Conservation (phyloP, 1,140 invertebrate genomes). For the Brachionus calyciflorus region DNA sequence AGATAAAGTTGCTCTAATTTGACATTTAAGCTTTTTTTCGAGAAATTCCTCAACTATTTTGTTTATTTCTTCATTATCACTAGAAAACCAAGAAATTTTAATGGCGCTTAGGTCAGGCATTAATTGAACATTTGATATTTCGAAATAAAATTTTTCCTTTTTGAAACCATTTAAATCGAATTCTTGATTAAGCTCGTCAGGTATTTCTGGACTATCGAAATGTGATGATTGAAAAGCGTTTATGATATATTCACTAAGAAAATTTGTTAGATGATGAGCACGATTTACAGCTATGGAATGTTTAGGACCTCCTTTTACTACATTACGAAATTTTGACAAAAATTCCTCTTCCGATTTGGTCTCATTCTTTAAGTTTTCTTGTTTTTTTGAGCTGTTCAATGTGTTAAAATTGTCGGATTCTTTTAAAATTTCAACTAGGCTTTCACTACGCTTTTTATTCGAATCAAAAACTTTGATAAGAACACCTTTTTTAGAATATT, state of each 20-base stretch:
- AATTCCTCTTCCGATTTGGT: neutral
- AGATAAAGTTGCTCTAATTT: neutral
- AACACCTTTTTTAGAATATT: slow-evolving; percentile 14
- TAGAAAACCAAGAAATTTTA: slow-evolving; percentile 14
- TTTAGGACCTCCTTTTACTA: neutral
- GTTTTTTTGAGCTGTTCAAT: neutral
- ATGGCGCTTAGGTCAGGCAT: slow-evolving; percentile 27
- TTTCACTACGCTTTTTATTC: slow-evolving; percentile 15
- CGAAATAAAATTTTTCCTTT: slow-evolving; percentile 8
- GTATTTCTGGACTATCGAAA: slow-evolving; percentile 21
- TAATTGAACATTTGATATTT: slow-evolving; percentile 33
- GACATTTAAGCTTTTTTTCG: slow-evolving; percentile 10
- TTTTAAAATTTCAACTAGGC: slow-evolving; percentile 12
- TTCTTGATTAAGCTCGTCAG: neutral
- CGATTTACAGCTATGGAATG: slow-evolving; percentile 36
- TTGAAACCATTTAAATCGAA: neutral
- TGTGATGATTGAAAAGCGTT: slow-evolving; percentile 25
- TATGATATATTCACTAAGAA: slow-evolving; percentile 31
- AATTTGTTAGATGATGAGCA: slow-evolving; percentile 45
- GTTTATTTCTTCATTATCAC: slow-evolving; percentile 37
- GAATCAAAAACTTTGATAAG: neutral
- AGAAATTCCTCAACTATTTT: neutral
- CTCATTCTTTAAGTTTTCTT: no score
- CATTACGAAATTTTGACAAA: slow-evolving; percentile 1
- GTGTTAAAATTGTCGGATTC: slow-evolving; percentile 16